Conservation (phyloP, 2,888 invertebrate genomes). For the Megalurothrips usitatus region DNA sequence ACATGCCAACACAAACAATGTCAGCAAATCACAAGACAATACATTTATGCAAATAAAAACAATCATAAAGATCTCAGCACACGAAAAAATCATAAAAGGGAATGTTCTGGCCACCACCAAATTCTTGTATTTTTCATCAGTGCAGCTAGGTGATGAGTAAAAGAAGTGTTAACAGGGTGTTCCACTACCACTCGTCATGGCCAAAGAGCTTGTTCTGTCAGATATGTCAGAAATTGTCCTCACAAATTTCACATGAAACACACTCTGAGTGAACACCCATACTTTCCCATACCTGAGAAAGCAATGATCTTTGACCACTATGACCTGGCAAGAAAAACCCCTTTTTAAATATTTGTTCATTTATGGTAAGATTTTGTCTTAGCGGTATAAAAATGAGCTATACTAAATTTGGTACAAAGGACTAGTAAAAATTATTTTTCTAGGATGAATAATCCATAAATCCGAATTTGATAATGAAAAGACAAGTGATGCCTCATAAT, state of each 20-base stretch:
- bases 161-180: too few relatives aligned
- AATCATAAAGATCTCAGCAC: neutral
- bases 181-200: too few relatives aligned
- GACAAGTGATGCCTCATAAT: neutral
- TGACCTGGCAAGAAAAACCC: too few relatives aligned
- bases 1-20: neutral
- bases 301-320: too few relatives aligned
- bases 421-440: neutral
- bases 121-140: neutral
- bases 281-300: too few relatives aligned
- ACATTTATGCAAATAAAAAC: neutral
- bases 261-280: too few relatives aligned
- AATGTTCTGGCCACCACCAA: too few relatives aligned
- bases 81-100: neutral
- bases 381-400: neutral
- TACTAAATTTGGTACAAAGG: neutral
- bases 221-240: neutral
- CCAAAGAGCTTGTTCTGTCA: neutral
- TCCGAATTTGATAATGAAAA: too few relatives aligned
- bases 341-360: neutral
- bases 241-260: too few relatives aligned
- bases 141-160: neutral
- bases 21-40: neutral
- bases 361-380: neutral
- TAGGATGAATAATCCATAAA: too few relatives aligned